Evolutionary conservation across 2,888 invertebrate genomes (phyloP).

Genomic region (Toxonevra muliebris): DNA sequence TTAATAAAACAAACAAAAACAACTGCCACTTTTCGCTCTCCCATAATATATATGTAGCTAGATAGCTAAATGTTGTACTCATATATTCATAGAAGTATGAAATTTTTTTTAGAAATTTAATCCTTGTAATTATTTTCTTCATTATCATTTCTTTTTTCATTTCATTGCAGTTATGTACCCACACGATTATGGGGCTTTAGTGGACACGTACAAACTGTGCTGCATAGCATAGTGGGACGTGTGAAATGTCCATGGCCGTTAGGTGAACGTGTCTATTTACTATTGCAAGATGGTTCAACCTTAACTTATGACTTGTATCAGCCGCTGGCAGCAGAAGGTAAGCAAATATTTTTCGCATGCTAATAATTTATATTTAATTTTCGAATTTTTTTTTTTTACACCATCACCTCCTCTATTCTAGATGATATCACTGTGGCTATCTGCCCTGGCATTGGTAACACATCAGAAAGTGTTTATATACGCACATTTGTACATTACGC

Average conservation of each 20-base stretch:
- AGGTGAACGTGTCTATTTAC: slow-evolving; percentile 81
- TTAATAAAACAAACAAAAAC: too few relatives aligned
- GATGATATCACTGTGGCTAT: slow-evolving; percentile 89
- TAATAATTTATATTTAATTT: neutral
- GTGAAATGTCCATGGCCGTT: slow-evolving; percentile 89
- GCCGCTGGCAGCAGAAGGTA: slow-evolving; percentile 73
- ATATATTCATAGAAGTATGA: neutral
- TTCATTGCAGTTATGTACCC: slow-evolving; percentile 80
- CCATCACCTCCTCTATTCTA: slow-evolving; percentile 55
- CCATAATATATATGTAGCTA: too few relatives aligned
- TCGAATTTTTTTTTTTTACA: neutral
- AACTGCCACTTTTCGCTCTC: too few relatives aligned
- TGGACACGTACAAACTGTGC: slow-evolving; percentile 92
- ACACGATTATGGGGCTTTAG: slow-evolving; percentile 94
- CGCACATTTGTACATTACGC: slow-evolving; percentile 93
- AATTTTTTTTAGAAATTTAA: neutral
- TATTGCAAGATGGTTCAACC: slow-evolving; percentile 84
- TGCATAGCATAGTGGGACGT: slow-evolving; percentile 88
- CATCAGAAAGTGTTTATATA: slow-evolving; percentile 93
- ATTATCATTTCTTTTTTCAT: slow-evolving; percentile 5
- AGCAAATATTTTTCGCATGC: neutral
- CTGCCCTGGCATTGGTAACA: slow-evolving; percentile 93
- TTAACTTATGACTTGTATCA: slow-evolving; percentile 93
- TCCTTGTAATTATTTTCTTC: neutral
- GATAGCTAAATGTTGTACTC: too few relatives aligned